Conservation (phyloP, 2,888 invertebrate species). For the Diarsia brunnea region DNA sequence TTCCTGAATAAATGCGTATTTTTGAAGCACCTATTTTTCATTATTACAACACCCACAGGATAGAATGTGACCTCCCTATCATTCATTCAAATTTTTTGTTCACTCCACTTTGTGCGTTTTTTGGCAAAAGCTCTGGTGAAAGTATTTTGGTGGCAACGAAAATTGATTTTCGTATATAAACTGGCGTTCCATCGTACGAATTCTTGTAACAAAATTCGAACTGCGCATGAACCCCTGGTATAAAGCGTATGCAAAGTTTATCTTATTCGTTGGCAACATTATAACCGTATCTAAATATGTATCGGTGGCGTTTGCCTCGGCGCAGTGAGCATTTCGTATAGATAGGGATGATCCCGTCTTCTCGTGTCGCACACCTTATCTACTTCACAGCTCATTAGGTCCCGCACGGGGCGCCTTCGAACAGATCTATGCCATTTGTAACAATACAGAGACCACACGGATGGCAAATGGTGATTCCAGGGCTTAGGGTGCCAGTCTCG, state of each 20-base stretch:
- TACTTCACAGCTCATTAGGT: slow-evolving; percentile 91
- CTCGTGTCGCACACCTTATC: slow-evolving; percentile 88
- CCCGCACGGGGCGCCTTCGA: slow-evolving; percentile 82
- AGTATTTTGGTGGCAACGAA: slow-evolving; percentile 59
- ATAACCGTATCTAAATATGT: slow-evolving; percentile 71
- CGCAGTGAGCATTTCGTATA: slow-evolving; percentile 81
- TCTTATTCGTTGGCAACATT: slow-evolving; percentile 69
- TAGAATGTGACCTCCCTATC: slow-evolving; percentile 73
- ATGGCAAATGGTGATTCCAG: slow-evolving; percentile 86
- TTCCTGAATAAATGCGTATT: slow-evolving; percentile 85
- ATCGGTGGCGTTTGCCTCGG: slow-evolving; percentile 73
- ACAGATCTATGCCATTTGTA: slow-evolving; percentile 88
- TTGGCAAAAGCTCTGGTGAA: slow-evolving; percentile 55
- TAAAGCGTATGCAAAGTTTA: slow-evolving; percentile 64
- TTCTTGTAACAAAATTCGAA: slow-evolving; percentile 45
- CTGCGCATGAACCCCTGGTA: slow-evolving; percentile 36
- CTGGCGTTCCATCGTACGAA: slow-evolving; percentile 42
- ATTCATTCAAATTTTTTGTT: slow-evolving; percentile 68
- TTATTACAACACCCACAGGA: slow-evolving; percentile 78
- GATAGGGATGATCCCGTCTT: slow-evolving; percentile 86
- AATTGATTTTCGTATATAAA: slow-evolving; percentile 65
- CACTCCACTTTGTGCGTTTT: slow-evolving; percentile 59
- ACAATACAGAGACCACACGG: slow-evolving; percentile 86
- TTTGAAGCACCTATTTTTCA: slow-evolving; percentile 84
- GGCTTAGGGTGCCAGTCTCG: slow-evolving; percentile 83